These are phyloP conservation scores for Epinephelus moara DNA, from an alignment of 2,113 vertebrate species.

Conservation along the genomic window DNA sequence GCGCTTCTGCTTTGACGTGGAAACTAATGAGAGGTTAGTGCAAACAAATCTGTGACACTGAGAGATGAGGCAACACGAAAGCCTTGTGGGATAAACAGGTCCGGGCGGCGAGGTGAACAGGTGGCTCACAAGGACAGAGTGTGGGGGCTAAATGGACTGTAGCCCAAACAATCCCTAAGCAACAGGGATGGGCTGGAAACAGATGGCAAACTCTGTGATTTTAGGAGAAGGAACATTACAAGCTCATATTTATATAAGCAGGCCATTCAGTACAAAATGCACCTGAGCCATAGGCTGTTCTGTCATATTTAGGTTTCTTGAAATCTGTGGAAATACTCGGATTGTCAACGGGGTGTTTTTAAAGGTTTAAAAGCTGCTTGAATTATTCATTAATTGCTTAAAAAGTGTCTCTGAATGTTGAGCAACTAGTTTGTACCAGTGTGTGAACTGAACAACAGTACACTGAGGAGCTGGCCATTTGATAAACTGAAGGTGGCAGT, in stretches of 20 bases:
- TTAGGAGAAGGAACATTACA: slow-evolving; percentile 60
- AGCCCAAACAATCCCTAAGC: slow-evolving; percentile 79
- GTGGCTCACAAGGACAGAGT: slow-evolving; percentile 73
- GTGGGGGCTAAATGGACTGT: slow-evolving; percentile 71
- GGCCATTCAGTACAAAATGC: slow-evolving; percentile 41
- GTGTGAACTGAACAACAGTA: slow-evolving; percentile 31
- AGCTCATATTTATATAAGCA: slow-evolving; percentile 65
- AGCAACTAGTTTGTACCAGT: slow-evolving; percentile 31
- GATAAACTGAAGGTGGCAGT: slow-evolving; percentile 69
- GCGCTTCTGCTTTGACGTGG: slow-evolving; percentile 97
- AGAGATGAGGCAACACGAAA: slow-evolving; percentile 23
- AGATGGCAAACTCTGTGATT: slow-evolving; percentile 83
- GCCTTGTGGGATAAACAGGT: slow-evolving; percentile 72
- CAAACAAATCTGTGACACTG: slow-evolving; percentile 25
- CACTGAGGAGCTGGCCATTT: slow-evolving; percentile 24
- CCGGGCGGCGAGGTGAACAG: slow-evolving; percentile 68
- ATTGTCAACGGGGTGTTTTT: slow-evolving; percentile 35
- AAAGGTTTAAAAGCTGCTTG: slow-evolving; percentile 53
- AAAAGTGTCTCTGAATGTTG: slow-evolving; percentile 34
- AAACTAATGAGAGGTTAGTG: slow-evolving; percentile 93
- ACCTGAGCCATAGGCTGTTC: slow-evolving; percentile 32
- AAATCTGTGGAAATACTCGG: slow-evolving; percentile 42
- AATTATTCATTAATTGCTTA: slow-evolving; percentile 50
- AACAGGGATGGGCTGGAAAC: slow-evolving; percentile 74
- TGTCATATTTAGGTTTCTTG: slow-evolving; percentile 32